phyloP scores from a whole-genome alignment of 2,113 vertebrate genomes.

The Osmerus eperlanus region DNA sequence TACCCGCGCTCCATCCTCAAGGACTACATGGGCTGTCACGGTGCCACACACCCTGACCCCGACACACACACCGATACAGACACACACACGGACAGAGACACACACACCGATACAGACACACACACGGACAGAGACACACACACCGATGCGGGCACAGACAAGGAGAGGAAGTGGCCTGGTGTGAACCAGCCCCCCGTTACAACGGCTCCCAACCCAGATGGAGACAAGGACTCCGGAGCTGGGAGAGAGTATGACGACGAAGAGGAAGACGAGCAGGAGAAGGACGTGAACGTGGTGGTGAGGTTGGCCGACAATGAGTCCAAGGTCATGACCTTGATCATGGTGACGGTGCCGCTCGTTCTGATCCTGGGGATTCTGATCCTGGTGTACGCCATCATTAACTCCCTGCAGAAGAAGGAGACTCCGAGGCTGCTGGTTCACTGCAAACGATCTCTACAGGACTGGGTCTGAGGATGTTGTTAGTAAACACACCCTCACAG shows the following conservation, averaged over 20 bases:
- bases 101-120: slow-evolving; percentile 36
- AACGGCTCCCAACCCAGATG: neutral
- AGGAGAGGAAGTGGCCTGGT: slow-evolving; percentile 51
- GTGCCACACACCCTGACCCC: slow-evolving; percentile 62
- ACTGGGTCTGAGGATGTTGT: slow-evolving; percentile 87
- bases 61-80: slow-evolving; percentile 41
- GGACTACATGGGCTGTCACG: slow-evolving; percentile 93
- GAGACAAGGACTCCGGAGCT: slow-evolving; percentile 12
- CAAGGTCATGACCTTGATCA: slow-evolving; percentile 81
- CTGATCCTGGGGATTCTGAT: slow-evolving; percentile 86
- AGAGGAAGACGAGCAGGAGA: slow-evolving; percentile 44
- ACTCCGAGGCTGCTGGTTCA: slow-evolving; percentile 85
- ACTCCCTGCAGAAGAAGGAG: slow-evolving; percentile 91
- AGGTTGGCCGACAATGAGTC: slow-evolving; percentile 80
- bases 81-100: slow-evolving; percentile 62
- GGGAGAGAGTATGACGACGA: neutral
- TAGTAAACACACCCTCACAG: slow-evolving; percentile 3
- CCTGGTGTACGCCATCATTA: slow-evolving; percentile 86
- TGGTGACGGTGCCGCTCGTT: slow-evolving; percentile 85
- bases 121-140: slow-evolving; percentile 49
- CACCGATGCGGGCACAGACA: slow-evolving; percentile 40
- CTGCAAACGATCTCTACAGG: slow-evolving; percentile 97
- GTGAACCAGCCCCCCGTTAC: slow-evolving; percentile 38
- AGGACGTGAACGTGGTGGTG: slow-evolving; percentile 84
- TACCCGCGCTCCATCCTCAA: slow-evolving; percentile 93